Conservation (phyloP, 2,113 vertebrate species). For the Lagopus leucura region DNA sequence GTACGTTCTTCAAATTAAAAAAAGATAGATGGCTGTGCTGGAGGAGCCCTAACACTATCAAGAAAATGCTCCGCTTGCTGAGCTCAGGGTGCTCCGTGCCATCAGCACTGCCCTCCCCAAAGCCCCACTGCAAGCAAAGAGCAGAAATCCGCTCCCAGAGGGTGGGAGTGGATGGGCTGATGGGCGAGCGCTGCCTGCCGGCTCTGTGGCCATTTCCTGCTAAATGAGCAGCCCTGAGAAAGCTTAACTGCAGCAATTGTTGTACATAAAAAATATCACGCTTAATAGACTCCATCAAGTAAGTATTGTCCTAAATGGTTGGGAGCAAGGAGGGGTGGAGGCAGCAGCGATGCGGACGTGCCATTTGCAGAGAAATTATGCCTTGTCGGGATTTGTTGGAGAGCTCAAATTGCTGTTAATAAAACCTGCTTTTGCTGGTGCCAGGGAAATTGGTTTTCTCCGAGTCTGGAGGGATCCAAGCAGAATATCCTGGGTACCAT, state of each 20-base stretch:
- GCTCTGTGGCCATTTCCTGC: not conserved
- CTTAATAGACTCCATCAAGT: slow-evolving; percentile 25
- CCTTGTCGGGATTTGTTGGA: not conserved
- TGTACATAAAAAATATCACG: slow-evolving; percentile 9
- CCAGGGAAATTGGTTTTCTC: slow-evolving; percentile 55
- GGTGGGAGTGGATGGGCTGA: not conserved
- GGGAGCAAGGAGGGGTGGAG: not conserved
- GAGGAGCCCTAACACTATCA: not conserved
- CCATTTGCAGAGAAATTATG: slow-evolving; percentile 45
- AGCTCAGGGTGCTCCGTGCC: not conserved
- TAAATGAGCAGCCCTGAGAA: not conserved
- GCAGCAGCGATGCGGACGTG: slow-evolving; percentile 7
- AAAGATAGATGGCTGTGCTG: slow-evolving; percentile 15
- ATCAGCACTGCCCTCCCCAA: not conserved
- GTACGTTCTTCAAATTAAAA: slow-evolving; percentile 61
- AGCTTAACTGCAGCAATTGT: not conserved
- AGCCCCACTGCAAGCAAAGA: not conserved
- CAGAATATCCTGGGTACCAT: not conserved
- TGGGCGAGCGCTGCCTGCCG: not conserved
- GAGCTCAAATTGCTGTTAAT: slow-evolving; percentile 62
- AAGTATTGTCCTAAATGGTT: slow-evolving; percentile 38
- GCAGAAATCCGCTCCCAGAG: not conserved
- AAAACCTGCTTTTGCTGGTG: slow-evolving; percentile 35
- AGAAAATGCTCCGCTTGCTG: not conserved
- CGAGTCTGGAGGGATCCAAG: not conserved